Evolutionary conservation across 2,888 invertebrate genomes (phyloP), one percentile per base, ranked within the genome.

Genomic region (Aspidiotus rigidus): DNA sequence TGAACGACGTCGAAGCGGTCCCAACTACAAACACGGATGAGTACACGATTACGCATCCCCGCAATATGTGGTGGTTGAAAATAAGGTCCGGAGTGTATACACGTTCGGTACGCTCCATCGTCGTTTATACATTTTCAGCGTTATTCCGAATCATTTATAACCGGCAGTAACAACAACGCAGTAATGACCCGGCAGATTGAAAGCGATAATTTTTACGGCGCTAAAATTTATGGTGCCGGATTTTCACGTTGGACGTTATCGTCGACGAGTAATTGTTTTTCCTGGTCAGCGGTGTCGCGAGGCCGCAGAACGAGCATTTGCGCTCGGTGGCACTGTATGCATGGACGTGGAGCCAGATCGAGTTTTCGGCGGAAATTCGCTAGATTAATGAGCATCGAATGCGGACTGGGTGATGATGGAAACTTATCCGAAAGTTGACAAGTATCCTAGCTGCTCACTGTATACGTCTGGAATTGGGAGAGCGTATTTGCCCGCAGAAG

Each of bases 191-290:
- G 39, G 17, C 59, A 28, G 11, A 59, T 59, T 59, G 59, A 59
- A 59, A 59, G 59, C 59, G 59, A 59, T 59, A 59, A 59, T 59
- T 59, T 59, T 59, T 59, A 59, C 49, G n/a, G 28, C 59, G 39
- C 10, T 15, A 5, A 59, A 59, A 59, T 59, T 59, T 59, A 59
- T 59, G 11, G 59, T 28, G 17, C 39, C 59, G 39, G 59, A 59
- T 59, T 59, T 59, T 59, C 59, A 59, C 59, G 28, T 59, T 28
- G 11, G n/a, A 49, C 49, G 49, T n/a, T 49, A 49, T 49, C 49
- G 49, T n/a, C 49, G 49, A n/a, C 49, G 49, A 49, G 49, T 49
- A 49, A 49, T 49, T 49, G 49, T 49, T 49, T 49, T 49, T 49
- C 49, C n/a, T n/a, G 49, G n/a, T 49, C 11, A 28, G 28, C 28